phyloP scores from a whole-genome alignment of 2,797 vertebrate species.

The Sebastes iracundus region DNA sequence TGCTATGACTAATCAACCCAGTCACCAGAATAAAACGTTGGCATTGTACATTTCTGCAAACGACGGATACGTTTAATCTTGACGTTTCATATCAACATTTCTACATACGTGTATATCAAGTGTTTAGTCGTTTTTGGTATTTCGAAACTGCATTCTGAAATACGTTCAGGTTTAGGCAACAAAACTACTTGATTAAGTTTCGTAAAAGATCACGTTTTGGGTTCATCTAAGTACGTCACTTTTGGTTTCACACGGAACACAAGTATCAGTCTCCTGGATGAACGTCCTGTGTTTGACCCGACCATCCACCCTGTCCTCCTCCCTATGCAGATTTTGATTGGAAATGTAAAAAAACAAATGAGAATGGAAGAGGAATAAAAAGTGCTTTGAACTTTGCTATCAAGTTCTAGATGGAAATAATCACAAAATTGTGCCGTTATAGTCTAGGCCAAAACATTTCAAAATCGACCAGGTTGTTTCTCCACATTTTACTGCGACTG shows the following conservation, averaged over 20 bases:
- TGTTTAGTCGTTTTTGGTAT: too few species aligned
- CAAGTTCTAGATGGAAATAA: background rate
- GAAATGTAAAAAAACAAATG: background rate
- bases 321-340: rapidly evolving
- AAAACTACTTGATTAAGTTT: background rate
- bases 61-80: background rate
- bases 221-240: background rate
- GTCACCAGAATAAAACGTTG: background rate
- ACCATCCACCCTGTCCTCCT: background rate
- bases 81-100: background rate
- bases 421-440: background rate
- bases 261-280: background rate
- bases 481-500: background rate
- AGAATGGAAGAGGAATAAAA: background rate
- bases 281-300: background rate
- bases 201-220: background rate
- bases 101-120: too few species aligned
- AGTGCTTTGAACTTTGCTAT: background rate
- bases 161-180: background rate
- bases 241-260: background rate
- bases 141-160: background rate
- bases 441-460: background rate
- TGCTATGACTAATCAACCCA: background rate
- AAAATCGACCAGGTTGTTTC: background rate
- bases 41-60: background rate